phyloP scores from a whole-genome alignment of 2,888 invertebrate species.

The Masnerella sp. region DNA sequence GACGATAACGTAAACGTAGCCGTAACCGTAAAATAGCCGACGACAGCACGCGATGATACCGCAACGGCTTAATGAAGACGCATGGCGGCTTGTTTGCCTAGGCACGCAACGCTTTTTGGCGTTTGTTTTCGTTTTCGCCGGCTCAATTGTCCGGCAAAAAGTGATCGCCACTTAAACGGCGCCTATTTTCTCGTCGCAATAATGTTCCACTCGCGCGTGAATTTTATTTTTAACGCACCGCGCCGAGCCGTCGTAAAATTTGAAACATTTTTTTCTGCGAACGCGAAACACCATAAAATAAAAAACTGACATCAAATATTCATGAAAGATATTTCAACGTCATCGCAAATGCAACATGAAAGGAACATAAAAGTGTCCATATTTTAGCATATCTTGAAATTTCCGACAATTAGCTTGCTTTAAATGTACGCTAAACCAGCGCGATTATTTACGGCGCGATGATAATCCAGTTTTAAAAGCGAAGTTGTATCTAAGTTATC shows the following conservation, averaged over 20 bases:
- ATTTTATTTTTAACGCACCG: not conserved
- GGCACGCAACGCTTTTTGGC: constrained; percentile 58
- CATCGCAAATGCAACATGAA: constrained; percentile 36
- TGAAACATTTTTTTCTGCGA: constrained; percentile 22
- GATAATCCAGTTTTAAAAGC: constrained; percentile 13
- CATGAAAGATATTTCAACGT: constrained; percentile 42
- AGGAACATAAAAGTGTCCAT: constrained; percentile 42
- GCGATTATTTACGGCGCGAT: constrained; percentile 8
- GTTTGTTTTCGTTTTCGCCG: constrained; percentile 41
- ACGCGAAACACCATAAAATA: constrained; percentile 26
- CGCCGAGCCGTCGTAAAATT: constrained; percentile 21
- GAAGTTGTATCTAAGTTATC: constrained; percentile 9
- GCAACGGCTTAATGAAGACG: constrained; percentile 67
- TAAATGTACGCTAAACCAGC: constrained; percentile 10
- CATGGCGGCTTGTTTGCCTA: constrained; percentile 63
- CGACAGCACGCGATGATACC: constrained; percentile 63
- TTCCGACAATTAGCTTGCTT: constrained; percentile 24
- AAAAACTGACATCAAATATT: constrained; percentile 32
- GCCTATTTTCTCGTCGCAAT: constrained; percentile 15
- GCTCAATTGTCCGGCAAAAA: constrained; percentile 23
- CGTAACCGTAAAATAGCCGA: constrained; percentile 62
- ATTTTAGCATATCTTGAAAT: constrained; percentile 38
- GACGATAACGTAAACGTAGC: constrained; percentile 52
- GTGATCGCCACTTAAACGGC: constrained; percentile 7
- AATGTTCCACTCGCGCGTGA: too few relatives aligned